A percentile compares a stretch with the other conserved stretches of the same genome.
Evolutionary conservation across 1,140 invertebrate genomes (phyloP).

Genomic region (Ips nitidus): DNA sequence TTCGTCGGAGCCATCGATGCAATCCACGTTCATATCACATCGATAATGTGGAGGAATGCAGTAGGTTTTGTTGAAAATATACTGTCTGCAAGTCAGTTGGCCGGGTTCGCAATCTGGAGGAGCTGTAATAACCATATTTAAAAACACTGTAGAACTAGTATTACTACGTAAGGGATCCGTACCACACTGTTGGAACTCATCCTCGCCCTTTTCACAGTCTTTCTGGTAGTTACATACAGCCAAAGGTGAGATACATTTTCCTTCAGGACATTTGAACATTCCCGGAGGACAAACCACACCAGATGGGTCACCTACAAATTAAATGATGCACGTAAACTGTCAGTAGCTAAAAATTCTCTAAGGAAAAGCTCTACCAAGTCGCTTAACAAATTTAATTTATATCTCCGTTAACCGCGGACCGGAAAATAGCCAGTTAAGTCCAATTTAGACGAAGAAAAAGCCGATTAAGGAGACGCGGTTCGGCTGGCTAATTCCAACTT

Average conservation of each 20-base stretch:
- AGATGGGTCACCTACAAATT: conserved; percentile 42
- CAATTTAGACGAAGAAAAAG: not conserved
- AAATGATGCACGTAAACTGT: not conserved
- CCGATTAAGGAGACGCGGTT: conserved; percentile 8
- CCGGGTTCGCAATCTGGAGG: conserved; percentile 86
- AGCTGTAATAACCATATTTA: conserved; percentile 59
- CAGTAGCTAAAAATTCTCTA: not conserved
- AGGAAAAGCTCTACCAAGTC: too few species aligned
- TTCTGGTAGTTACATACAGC: conserved; percentile 89
- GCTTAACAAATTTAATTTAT: not conserved
- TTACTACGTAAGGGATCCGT: conserved; percentile 57
- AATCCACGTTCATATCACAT: conserved; percentile 92
- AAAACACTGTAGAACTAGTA: conserved; percentile 14
- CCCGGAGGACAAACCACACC: conserved; percentile 62
- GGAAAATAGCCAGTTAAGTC: conserved; percentile 16
- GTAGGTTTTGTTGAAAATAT: conserved; percentile 92
- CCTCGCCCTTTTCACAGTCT: conserved; percentile 87
- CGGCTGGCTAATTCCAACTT: conserved; percentile 1
- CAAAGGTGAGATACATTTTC: conserved; percentile 80
- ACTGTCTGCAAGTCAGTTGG: conserved; percentile 85
- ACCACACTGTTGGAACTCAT: conserved; percentile 88
- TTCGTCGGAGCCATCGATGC: conserved; percentile 92
- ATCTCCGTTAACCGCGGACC: conserved; percentile 5
- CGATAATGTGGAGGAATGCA: conserved; percentile 86
- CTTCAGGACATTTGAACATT: conserved; percentile 80